phyloP scores from a whole-genome alignment of 2,797 vertebrate species.

The Gymnoscopelus braueri region DNA sequence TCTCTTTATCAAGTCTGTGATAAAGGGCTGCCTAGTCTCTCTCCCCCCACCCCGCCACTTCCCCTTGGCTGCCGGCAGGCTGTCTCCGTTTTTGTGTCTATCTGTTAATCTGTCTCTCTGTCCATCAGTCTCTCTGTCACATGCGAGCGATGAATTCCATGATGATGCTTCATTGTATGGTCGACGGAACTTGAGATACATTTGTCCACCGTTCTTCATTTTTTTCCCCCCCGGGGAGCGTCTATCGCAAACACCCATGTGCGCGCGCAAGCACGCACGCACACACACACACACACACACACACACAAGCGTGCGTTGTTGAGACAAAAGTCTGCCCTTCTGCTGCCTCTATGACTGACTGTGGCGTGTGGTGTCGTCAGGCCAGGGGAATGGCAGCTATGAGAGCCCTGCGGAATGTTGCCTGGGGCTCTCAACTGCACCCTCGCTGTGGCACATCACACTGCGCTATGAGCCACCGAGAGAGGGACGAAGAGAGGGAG shows the following conservation, averaged over 20 bases:
- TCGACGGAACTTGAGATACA: no score
- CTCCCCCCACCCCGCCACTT: neutral
- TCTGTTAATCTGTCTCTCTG: slow-evolving; percentile 9
- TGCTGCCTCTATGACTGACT: no score
- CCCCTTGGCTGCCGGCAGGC: no score
- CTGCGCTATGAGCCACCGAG: neutral
- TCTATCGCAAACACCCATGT: no score
- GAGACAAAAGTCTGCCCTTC: no score
- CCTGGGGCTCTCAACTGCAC: neutral
- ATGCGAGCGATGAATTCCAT: no score
- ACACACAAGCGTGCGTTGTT: neutral
- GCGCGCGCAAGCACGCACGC: neutral
- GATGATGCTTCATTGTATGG: no score
- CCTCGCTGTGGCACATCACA: neutral
- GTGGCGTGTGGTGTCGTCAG: neutral
- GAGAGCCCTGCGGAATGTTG: slow-evolving; percentile 1
- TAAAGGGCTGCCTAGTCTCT: slow-evolving; percentile 50
- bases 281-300: neutral
- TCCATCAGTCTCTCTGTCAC: neutral
- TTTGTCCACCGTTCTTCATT: no score
- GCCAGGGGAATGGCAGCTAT: slow-evolving; percentile 4
- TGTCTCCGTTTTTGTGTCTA: neutral
- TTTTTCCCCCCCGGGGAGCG: no score
- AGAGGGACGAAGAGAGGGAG: neutral
- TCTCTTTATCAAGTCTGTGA: slow-evolving; percentile 62